phyloP scores from a whole-genome alignment of 2,113 vertebrate species.

The Triplophysa tibetana region DNA sequence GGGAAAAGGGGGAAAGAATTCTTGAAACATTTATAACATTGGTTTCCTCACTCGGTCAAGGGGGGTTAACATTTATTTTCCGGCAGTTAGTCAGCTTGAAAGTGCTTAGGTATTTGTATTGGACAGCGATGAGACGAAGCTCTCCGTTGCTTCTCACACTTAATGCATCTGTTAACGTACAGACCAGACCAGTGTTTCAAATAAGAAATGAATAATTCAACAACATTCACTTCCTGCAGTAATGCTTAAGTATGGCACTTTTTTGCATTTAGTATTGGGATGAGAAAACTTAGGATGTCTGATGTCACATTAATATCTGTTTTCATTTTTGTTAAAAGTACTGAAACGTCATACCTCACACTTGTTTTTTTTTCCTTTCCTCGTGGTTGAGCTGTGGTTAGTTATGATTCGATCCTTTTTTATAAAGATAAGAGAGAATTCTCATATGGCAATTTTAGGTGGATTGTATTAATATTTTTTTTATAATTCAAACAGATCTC shows the following conservation, averaged over 20 bases:
- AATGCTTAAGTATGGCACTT: not conserved
- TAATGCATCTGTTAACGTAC: conserved; percentile 8
- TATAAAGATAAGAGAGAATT: not conserved
- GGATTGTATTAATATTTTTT: not conserved
- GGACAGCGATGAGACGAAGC: not conserved
- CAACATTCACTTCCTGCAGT: not conserved
- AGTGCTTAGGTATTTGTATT: not conserved
- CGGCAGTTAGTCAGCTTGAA: not conserved
- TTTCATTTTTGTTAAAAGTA: not conserved
- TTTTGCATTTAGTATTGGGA: not conserved
- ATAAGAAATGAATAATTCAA: conserved; percentile 5
- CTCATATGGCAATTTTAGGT: conserved; percentile 13
- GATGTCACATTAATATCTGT: not conserved
- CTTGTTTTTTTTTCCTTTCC: not conserved
- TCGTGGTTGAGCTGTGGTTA: not conserved
- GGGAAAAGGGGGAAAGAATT: not conserved
- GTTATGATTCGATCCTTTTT: not conserved
- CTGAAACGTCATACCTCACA: conserved; percentile 25
- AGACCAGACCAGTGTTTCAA: conserved; percentile 1
- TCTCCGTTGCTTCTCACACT: conserved; percentile 13
- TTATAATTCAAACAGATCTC: too few relatives aligned
- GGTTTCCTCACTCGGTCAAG: not conserved
- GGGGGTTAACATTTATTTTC: not conserved
- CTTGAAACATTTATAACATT: not conserved
- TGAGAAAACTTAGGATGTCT: not conserved